phyloP scores from a whole-genome alignment of 2,113 vertebrate genomes.

The Alethe castanea region DNA sequence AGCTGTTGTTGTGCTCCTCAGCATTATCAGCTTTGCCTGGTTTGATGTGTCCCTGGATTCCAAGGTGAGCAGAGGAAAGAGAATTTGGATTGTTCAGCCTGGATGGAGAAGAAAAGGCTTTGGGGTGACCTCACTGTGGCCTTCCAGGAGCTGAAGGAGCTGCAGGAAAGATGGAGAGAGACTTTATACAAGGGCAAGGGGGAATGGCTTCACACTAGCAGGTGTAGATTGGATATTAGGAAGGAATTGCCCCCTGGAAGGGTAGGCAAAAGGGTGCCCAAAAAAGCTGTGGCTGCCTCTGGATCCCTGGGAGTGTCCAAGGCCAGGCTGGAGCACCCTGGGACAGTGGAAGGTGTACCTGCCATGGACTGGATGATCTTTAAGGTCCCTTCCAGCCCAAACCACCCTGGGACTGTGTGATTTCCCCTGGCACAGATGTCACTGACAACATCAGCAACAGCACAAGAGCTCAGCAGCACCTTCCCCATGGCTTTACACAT shows the following conservation, averaged over 20 bases:
- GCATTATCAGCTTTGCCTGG: not conserved
- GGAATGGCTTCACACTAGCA: not conserved
- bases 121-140: not conserved
- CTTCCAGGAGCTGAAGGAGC: not conserved
- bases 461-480: not conserved
- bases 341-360: not conserved
- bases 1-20: not conserved
- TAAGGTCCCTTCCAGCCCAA: not conserved
- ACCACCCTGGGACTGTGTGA: not conserved
- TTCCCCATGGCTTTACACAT: not conserved
- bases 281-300: not conserved
- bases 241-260: rapidly evolving
- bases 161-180: not conserved
- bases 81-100: not conserved
- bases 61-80: not conserved
- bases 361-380: not conserved
- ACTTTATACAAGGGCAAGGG: too few relatives aligned
- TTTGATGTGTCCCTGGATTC: not conserved
- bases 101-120: not conserved
- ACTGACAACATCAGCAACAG: not conserved
- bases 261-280: not conserved
- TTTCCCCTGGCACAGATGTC: not conserved
- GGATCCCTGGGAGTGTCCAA: not conserved
- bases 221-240: rapidly evolving
- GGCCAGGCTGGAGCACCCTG: rapidly evolving